Evolutionary conservation across 2,113 vertebrate species (phyloP).

Genomic region (Dendropsophus ebraccatus): DNA sequence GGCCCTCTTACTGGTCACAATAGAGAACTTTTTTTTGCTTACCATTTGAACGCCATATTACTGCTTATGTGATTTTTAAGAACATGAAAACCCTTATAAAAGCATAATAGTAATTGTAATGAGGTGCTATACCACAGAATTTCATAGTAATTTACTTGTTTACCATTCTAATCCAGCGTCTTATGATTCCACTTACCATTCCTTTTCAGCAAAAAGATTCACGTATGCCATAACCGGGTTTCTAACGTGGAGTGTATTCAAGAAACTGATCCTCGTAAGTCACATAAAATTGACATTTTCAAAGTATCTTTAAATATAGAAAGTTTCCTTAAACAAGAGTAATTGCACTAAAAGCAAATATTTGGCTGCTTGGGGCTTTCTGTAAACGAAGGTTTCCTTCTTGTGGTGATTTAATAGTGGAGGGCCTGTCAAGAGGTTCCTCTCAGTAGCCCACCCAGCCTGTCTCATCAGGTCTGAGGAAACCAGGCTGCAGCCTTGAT

Average conservation of each 20-base stretch:
- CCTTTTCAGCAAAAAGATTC: not conserved
- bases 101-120: not conserved
- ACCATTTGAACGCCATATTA: not conserved
- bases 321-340: conserved; percentile 48
- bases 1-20: not conserved
- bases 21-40: too few relatives aligned
- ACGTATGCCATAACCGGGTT: not conserved
- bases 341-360: conserved; percentile 44
- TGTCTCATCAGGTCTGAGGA: conserved; percentile 1
- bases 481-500: not conserved
- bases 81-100: not conserved
- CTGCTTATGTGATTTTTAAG: not conserved
- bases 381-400: conserved; percentile 36
- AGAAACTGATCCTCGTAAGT: not conserved
- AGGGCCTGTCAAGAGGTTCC: conserved; percentile 21
- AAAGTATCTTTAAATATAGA: conserved; percentile 57
- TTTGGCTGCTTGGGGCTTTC: conserved; percentile 42
- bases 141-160: not conserved
- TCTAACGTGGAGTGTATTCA: not conserved
- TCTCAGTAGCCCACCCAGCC: conserved; percentile 15
- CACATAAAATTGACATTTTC: conserved; percentile 68
- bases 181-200: not conserved
- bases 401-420: conserved; percentile 20
- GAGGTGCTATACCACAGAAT: not conserved
- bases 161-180: not conserved